Evolutionary conservation across 2,888 invertebrate genomes (phyloP).

Genomic region (Caenorhabditis sulstoni): DNA sequence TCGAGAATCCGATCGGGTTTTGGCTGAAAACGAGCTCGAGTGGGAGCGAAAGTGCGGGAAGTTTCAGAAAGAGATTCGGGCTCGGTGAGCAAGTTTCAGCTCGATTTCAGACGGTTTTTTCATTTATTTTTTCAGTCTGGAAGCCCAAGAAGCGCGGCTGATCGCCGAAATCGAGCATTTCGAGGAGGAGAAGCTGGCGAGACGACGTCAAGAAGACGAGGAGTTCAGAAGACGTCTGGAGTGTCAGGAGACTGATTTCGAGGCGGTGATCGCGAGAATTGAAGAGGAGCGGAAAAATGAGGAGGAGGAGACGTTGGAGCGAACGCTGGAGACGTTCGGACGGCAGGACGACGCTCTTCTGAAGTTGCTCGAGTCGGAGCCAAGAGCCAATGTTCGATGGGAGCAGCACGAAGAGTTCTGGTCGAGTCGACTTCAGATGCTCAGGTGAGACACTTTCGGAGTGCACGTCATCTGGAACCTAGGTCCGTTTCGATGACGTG

Average conservation of each 20-base stretch:
- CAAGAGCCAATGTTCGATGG: background rate
- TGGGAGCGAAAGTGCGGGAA: conserved; percentile 13
- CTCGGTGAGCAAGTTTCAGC: conserved; percentile 5
- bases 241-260: conserved; percentile 16
- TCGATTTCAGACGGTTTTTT: background rate
- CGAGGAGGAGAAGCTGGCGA: conserved; percentile 13
- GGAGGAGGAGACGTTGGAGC: conserved; percentile 14
- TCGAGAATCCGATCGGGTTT: conserved; percentile 7
- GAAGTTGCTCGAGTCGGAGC: background rate
- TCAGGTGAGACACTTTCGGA: background rate
- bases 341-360: conserved; percentile 21
- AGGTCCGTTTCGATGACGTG: too few species aligned
- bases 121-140: conserved; percentile 8
- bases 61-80: conserved; percentile 41
- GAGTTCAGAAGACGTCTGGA: conserved; percentile 19
- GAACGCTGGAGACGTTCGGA: conserved; percentile 15
- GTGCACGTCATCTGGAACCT: background rate
- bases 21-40: conserved; percentile 31
- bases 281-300: conserved; percentile 19
- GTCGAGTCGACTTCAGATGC: conserved; percentile 25
- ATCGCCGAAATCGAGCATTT: conserved; percentile 18
- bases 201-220: conserved; percentile 23
- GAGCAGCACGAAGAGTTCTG: conserved; percentile 36
- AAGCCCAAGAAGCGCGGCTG: conserved; percentile 30
- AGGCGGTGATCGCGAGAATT: conserved; percentile 20